Base-by-base conservation (phyloP, 1,140 invertebrate species). In the Schlechtendalia chinensis region DNA sequence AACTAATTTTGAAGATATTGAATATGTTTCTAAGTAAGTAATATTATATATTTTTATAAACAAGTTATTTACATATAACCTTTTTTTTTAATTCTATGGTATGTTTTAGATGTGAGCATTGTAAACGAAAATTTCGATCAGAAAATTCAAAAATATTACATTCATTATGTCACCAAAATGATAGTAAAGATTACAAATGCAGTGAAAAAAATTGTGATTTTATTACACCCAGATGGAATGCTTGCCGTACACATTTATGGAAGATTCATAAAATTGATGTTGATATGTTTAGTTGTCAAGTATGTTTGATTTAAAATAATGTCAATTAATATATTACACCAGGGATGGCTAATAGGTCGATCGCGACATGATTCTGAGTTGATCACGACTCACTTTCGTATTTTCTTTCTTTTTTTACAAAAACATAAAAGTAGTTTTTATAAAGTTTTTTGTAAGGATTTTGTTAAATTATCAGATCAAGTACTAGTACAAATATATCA, bases 231-330 rank as follows among this genome's bases (percentile, higher is more conserved):
- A 82, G 82, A 22, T 84, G 83, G 83, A 54, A 61, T 19, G 50
- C 65, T 19, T 83, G 83, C 74, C 63, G 82, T n/a, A 89, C 89
- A 54, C 93, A 95, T 86, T 86, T 94, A n/a, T 94, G 93, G 92
- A 89, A 89, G 59, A 83, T 87, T 0, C 93, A 95, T 84, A 86
- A 88, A 58, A 89, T 94, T 27, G 92, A 94, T 84, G 88, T 92
- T 86, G 93, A 94, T 84, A 85, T 94, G 47, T 90, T 90, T 81
- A 88, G 89, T 17, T 94, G 93, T 85, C 87, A 88, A 81, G 86
- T 89, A 83, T 91, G 88, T 85, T 45, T 19, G 19, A 29, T 19
- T n/a, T 50, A 39, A 39, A 39, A 39, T 39, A 39, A 39, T 39
- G 32, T 8, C 3, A 39, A 8, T 39, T 39, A 39, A 39, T 8